These are phyloP conservation scores for Neoarius graeffei DNA, from an alignment of 2,113 vertebrate genomes.

Conservation along the genomic window DNA sequence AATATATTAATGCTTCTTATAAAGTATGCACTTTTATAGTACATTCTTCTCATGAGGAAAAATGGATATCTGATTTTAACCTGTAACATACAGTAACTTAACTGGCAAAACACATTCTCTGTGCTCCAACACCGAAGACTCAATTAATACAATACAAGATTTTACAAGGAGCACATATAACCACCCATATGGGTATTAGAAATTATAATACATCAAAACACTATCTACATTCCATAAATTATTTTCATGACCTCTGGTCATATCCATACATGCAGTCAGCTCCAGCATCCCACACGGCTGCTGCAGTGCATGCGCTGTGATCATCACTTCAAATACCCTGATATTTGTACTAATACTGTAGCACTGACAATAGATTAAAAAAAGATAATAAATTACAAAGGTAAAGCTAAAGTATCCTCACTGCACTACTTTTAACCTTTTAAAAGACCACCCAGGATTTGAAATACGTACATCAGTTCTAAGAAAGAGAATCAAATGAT, in stretches of 20 bases:
- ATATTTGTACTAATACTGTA: neutral
- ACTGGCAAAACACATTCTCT: neutral
- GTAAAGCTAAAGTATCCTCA: neutral
- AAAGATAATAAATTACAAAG: neutral
- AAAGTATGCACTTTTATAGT: neutral
- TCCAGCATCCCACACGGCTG: neutral
- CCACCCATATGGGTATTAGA: neutral
- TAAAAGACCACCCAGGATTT: neutral
- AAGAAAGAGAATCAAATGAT: neutral
- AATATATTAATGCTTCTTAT: neutral
- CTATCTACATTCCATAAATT: neutral
- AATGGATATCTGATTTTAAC: neutral
- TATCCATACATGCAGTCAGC: neutral
- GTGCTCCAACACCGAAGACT: neutral
- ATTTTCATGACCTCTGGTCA: neutral
- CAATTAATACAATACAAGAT: neutral
- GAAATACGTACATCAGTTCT: neutral
- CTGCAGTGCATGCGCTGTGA: neutral
- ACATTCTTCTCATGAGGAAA: too few relatives aligned
- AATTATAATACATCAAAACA: neutral
- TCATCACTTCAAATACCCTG: neutral
- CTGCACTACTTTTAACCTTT: neutral
- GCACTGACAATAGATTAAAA: neutral
- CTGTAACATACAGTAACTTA: neutral
- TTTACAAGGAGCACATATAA: neutral